Percentiles rank a stretch among this genome's conserved stretches.
phyloP scores from a whole-genome alignment of 1,140 invertebrate species.

The Triops cancriformis region DNA sequence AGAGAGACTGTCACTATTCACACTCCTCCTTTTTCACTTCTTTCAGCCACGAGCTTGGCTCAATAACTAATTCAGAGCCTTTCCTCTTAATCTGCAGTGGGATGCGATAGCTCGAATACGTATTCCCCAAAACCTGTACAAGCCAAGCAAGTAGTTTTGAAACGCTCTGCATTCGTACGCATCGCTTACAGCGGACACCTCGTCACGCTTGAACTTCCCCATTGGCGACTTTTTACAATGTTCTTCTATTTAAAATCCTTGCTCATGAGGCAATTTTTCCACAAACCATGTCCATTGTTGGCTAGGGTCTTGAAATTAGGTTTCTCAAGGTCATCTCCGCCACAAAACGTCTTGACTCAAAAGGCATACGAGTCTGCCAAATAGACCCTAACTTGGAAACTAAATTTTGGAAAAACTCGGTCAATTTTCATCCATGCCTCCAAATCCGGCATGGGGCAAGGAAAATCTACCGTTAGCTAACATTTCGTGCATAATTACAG shows the following conservation, averaged over 20 bases:
- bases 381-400: background rate
- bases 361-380: background rate
- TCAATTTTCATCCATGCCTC: too few relatives aligned
- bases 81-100: background rate
- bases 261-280: background rate
- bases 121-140: too few relatives aligned
- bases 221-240: background rate
- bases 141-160: too few relatives aligned
- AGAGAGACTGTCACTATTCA: background rate
- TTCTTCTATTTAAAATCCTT: background rate
- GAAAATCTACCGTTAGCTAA: background rate
- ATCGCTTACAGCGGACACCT: background rate
- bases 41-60: background rate
- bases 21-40: background rate
- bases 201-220: background rate
- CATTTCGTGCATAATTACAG: background rate
- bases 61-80: background rate
- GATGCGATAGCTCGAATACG: background rate
- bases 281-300: background rate
- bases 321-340: background rate
- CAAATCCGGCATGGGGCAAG: too few relatives aligned
- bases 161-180: background rate
- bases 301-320: background rate
- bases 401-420: background rate
- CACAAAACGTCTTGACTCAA: background rate